Conservation (phyloP, 2,797 vertebrate species). For the Tolypeutes matacus region DNA sequence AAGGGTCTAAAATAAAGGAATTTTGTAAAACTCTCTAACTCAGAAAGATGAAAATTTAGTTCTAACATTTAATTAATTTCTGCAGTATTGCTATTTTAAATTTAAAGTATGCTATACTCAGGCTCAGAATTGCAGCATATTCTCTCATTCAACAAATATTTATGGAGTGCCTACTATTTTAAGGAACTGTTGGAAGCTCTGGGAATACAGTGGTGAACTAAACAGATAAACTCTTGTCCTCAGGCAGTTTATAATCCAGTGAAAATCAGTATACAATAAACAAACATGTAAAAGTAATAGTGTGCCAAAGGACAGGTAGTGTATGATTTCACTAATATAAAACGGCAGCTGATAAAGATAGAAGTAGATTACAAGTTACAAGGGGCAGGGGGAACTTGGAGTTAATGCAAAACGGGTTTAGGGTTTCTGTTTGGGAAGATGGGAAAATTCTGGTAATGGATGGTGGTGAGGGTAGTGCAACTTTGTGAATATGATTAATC, state of each 20-base stretch:
- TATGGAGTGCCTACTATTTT: background rate
- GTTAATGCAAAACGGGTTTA: too few species aligned
- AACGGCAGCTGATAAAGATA: too few species aligned
- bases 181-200: background rate
- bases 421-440: too few species aligned
- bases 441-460: too few species aligned
- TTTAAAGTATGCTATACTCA: background rate
- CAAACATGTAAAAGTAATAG: background rate
- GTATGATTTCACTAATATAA: too few species aligned
- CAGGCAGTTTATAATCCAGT: background rate
- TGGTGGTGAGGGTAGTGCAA: too few species aligned
- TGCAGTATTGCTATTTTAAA: background rate
- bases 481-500: too few species aligned
- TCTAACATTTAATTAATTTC: conserved; percentile 3
- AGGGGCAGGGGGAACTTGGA: too few species aligned
- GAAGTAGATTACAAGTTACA: too few species aligned
- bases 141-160: background rate
- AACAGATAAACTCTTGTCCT: background rate
- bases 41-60: background rate
- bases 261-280: background rate
- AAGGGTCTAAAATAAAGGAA: background rate
- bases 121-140: background rate
- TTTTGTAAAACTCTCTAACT: background rate
- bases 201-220: background rate
- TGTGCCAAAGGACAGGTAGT: too few species aligned